Evolutionary conservation across 1,140 invertebrate genomes (phyloP).

Genomic region (Lepidurus couesii): DNA sequence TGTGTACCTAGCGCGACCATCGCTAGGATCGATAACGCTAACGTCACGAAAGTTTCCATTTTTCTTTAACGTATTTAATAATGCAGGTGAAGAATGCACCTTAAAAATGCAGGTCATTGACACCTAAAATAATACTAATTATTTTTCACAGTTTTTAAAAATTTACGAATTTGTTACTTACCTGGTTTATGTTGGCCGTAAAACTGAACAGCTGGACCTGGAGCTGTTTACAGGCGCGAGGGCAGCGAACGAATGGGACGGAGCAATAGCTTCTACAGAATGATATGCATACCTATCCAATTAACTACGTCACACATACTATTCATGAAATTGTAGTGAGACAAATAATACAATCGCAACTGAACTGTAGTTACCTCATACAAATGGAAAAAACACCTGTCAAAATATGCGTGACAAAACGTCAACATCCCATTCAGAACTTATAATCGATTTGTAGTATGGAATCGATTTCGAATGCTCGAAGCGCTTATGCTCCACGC

Average conservation of each 20-base stretch:
- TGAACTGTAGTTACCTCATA: no score
- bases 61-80: neutral
- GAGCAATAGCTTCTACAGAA: neutral
- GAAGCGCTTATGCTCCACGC: no score
- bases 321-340: no score
- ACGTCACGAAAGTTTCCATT: conserved; percentile 34
- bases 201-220: neutral
- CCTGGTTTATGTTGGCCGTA: no score
- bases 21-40: conserved; percentile 28
- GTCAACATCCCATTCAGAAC: neutral
- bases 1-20: conserved; percentile 30
- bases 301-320: no score
- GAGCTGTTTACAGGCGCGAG: neutral
- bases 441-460: neutral
- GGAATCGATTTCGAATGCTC: neutral
- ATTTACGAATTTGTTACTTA: no score
- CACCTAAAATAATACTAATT: no score
- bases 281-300: neutral
- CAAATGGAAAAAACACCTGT: neutral
- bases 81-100: no score
- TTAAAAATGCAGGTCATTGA: no score
- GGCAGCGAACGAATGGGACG: conserved; percentile 17
- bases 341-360: no score
- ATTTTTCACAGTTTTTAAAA: no score
- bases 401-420: neutral